These are phyloP conservation scores for Pluvialis apricaria DNA, from an alignment of 2,113 vertebrate species.

Conservation along the genomic window DNA sequence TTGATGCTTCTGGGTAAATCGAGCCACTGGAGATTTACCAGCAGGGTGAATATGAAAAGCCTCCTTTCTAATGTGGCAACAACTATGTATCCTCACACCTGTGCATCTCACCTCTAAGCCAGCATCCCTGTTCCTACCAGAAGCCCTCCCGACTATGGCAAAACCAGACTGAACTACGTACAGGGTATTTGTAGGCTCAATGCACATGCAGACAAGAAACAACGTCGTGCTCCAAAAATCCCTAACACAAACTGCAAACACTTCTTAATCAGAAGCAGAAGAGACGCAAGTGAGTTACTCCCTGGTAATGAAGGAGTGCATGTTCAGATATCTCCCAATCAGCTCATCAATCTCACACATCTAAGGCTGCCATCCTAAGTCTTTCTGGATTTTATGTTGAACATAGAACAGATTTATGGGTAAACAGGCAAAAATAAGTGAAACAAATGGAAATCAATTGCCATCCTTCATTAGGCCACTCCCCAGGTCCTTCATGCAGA, in stretches of 20 bases:
- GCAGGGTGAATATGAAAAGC: neutral
- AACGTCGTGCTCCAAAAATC: neutral
- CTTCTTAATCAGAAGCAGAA: neutral
- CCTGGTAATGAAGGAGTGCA: neutral
- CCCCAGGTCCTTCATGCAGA: neutral
- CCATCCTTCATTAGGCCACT: neutral
- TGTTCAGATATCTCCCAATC: neutral
- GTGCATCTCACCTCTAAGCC: neutral
- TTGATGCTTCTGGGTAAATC: neutral
- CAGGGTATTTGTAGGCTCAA: neutral
- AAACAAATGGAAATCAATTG: slow-evolving; percentile 1
- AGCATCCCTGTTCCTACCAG: neutral
- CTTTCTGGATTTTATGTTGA: neutral
- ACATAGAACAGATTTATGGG: slow-evolving; percentile 14
- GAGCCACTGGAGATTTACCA: neutral
- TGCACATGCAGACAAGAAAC: neutral
- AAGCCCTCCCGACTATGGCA: neutral
- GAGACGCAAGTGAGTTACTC: neutral
- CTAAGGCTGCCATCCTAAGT: neutral
- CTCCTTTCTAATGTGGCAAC: neutral
- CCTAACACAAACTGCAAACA: neutral
- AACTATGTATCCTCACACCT: neutral
- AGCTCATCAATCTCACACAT: neutral
- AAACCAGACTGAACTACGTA: neutral
- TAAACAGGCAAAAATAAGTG: slow-evolving; percentile 12